Evolutionary conservation across 2,113 vertebrate species (phyloP), one percentile per base, ranked within the genome.

Genomic region (Engystomops pustulosus): DNA sequence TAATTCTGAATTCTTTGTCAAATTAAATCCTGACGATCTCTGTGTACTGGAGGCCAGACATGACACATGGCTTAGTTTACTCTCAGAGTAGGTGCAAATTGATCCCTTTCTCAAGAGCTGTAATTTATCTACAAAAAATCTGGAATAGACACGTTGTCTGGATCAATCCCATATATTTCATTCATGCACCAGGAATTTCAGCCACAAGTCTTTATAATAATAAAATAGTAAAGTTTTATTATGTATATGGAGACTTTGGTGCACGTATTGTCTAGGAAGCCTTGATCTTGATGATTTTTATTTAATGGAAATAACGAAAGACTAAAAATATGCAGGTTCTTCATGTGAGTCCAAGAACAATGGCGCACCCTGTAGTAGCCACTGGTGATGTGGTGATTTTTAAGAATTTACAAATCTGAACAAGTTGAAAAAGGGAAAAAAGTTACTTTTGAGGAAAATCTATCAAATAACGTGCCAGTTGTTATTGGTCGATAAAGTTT

Each of bases 21-120:
- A 47, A 75, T 75, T 34, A 32, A 74, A 75, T 47, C 47, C 45
- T 72, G 80, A 53, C 18, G 36, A 45, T 62, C 68, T 83, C n/a
- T 32, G 20, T 30, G 18, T 36, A 23, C 38, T 83, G 55, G 41
- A 18, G 53, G 81, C 81, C 69, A 83, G 55, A 75, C 44, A 36
- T 15, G 49, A 83, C 69, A 83, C 36, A 83, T 83, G 69, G 80
- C 45, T n/a, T n/a, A n/a, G n/a, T n/a, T 81, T 81, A 81, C 68
- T 58, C n/a, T 55, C 25, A 75, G 23, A 45, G 23, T 44, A 62
- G 36, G 38, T 47, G 62, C 38, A 83, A 83, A 83, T 74, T 75
- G 27, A 74, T 62, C 38, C 81, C 69, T 82, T 83, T 47, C 38
- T 83, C 38, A 47, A 32, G 45, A 34, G 27, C 30, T 70, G 65